Conservation (phyloP, 2,888 invertebrate species). For the Odontothrips loti region DNA sequence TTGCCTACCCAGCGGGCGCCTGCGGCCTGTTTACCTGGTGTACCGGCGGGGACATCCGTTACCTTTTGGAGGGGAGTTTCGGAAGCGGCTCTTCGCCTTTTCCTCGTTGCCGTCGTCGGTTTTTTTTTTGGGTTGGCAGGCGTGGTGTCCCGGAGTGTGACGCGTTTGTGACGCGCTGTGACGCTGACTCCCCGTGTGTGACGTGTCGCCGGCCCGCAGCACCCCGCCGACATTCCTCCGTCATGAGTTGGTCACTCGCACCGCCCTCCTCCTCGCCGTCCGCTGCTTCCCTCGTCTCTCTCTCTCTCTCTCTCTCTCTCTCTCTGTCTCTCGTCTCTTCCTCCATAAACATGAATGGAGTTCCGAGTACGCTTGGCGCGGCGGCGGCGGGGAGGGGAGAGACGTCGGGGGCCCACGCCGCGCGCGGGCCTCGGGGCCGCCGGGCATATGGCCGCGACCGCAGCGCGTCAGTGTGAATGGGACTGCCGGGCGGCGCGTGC, state of each 20-base stretch:
- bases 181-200: too few relatives aligned
- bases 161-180: too few relatives aligned
- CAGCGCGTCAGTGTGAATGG: slow-evolving; percentile 29
- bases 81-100: too few relatives aligned
- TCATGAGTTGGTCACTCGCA: neutral
- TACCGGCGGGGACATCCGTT: too few relatives aligned
- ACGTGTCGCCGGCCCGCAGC: neutral
- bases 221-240: neutral
- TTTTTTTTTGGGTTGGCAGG: neutral
- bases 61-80: too few relatives aligned
- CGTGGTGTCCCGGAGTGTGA: neutral
- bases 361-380: slow-evolving; percentile 1
- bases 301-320: neutral
- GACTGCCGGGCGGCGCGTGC: slow-evolving; percentile 35
- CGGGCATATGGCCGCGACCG: slow-evolving; percentile 43
- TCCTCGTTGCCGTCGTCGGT: too few relatives aligned
- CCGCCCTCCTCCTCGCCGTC: slow-evolving; percentile 10
- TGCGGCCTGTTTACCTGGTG: too few relatives aligned
- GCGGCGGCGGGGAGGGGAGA: too few relatives aligned
- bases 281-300: slow-evolving; percentile 27
- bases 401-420: too few relatives aligned
- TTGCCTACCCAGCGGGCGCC: too few relatives aligned
- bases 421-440: too few relatives aligned
- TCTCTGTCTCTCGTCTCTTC: slow-evolving; percentile 5
- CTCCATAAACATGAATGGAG: slow-evolving; percentile 29